Percentiles rank a stretch among this genome's conserved stretches.
phyloP scores from a whole-genome alignment of 2,888 invertebrate genomes.

The Eumerus sabulonum region DNA sequence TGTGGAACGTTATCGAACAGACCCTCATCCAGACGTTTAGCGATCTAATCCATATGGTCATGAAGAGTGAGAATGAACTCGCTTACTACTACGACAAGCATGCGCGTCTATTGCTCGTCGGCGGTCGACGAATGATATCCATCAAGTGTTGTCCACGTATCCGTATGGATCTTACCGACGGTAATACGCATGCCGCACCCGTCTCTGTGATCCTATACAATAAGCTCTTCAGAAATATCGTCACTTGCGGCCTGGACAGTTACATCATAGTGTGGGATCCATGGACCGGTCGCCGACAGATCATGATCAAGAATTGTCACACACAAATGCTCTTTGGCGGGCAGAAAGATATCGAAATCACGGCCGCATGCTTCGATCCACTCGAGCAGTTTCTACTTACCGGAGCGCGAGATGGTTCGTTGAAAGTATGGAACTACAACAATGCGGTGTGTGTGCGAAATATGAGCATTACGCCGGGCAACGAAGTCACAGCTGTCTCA shows the following conservation, averaged over 20 bases:
- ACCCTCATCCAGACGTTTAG: conserved; percentile 84
- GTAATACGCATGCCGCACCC: conserved; percentile 85
- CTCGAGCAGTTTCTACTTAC: conserved; percentile 86
- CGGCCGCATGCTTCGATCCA: conserved; percentile 82
- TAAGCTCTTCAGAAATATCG: conserved; percentile 85
- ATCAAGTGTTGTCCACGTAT: conserved; percentile 84
- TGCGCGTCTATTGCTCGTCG: conserved; percentile 84
- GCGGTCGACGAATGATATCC: conserved; percentile 83
- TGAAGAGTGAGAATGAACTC: conserved; percentile 83
- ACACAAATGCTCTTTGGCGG: conserved; percentile 84
- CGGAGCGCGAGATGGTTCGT: conserved; percentile 87
- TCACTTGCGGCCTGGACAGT: conserved; percentile 89
- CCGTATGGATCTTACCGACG: conserved; percentile 85
- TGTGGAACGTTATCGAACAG: conserved; percentile 87
- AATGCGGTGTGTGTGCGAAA: conserved; percentile 86
- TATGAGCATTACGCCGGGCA: conserved; percentile 83
- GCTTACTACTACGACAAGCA: conserved; percentile 83
- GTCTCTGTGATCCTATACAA: conserved; percentile 88
- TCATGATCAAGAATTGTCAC: conserved; percentile 86
- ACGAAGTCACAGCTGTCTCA: conserved; percentile 81
- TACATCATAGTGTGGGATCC: conserved; percentile 91
- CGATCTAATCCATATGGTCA: conserved; percentile 82
- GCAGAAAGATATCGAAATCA: conserved; percentile 77
- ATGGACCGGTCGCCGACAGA: conserved; percentile 83
- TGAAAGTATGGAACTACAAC: conserved; percentile 91